Evolutionary conservation across 1,140 invertebrate genomes (phyloP).

Genomic region (Hyles vespertilio): DNA sequence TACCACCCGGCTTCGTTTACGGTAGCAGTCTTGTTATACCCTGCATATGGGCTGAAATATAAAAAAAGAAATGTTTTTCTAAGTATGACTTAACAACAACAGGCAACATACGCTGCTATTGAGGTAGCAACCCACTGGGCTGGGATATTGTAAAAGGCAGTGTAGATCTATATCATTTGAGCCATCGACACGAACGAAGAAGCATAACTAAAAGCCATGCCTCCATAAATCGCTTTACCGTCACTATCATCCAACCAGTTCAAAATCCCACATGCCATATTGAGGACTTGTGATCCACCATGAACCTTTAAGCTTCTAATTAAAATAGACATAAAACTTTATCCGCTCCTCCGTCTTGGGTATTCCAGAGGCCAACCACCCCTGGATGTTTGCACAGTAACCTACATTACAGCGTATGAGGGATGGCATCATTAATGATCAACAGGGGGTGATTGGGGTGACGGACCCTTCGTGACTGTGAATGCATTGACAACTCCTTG

Average conservation of each 20-base stretch:
- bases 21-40: too few species aligned
- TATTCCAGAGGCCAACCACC: constrained; percentile 38
- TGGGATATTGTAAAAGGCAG: too few species aligned
- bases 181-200: too few species aligned
- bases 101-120: too few species aligned
- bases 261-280: neutral
- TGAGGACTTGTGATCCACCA: neutral
- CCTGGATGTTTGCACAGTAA: constrained; percentile 66
- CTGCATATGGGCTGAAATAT: too few species aligned
- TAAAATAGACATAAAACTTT: constrained; percentile 34
- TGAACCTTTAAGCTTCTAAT: constrained; percentile 13
- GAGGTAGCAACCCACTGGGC: too few species aligned
- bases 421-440: constrained; percentile 69
- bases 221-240: too few species aligned
- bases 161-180: too few species aligned
- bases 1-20: too few species aligned
- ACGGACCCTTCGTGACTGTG: constrained; percentile 61
- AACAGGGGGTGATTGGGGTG: constrained; percentile 50
- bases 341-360: constrained; percentile 18
- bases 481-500: constrained; percentile 43
- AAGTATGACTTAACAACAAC: too few species aligned
- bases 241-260: neutral
- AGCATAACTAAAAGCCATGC: too few species aligned
- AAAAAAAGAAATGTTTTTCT: too few species aligned
- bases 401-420: constrained; percentile 65